Base-by-base conservation (phyloP, 2,113 vertebrate genomes). In the Eulemur rufifrons region DNA sequence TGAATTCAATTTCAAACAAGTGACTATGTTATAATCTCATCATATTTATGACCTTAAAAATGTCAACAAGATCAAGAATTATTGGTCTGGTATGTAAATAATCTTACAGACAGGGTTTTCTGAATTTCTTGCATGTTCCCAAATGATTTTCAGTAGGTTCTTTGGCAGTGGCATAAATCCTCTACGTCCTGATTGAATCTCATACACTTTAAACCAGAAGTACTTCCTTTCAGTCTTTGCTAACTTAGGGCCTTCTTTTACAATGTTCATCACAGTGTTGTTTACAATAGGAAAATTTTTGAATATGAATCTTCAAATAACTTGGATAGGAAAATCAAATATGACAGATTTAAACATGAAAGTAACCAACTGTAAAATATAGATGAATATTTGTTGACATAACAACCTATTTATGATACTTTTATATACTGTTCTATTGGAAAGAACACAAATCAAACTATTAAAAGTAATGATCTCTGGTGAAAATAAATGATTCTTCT, bases 1-100 rank as follows among this genome's bases (percentile, higher is more conserved):
- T 68, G 47, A 91, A 63, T 50, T 10, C 29, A 47, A 68, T 61
- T 96, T 74, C 32, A 87, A 42, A 20, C 8, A 39, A 90, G 29
- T 20, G 2, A 37, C 10, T 73, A 29, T 15, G 71, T 29, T 92
- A 13, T 27, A 76, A 86, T 85, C 8, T 29, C 7, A 47, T 64
- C 63, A 86, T 9, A 4, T 76, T 32, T 42, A 32, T 27, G 27
- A 50, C 9, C 80, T 52, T 47, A 37, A 71, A 52, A 87, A 92
- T 71, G 5, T 3, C 37, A 87, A 20, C 1, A 68, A 15, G 5
- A 18, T 45, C 50, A 86, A 18, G 5, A 37, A 63, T 82, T 78
- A 29, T 25, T 73, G 2, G 3, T 73, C 13, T 78, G 4, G 5
- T 71, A 29, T 34, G 11, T 25, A 69, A 91, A 86, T 54, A 39